Conservation (phyloP, 2,113 vertebrate species). For the Notiomystis cincta region DNA sequence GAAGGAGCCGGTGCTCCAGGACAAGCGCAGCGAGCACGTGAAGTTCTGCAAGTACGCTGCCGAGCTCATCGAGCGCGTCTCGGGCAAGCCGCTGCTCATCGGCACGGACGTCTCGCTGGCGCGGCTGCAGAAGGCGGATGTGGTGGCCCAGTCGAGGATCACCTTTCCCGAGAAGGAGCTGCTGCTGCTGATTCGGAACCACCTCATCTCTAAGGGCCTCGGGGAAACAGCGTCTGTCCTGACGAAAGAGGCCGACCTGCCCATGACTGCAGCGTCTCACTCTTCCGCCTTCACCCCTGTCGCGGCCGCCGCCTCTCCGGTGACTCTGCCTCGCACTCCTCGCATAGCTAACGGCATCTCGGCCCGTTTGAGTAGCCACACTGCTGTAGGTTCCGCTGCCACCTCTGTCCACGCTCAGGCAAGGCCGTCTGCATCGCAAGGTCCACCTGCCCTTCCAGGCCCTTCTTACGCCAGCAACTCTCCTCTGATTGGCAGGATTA, state of each 20-base stretch:
- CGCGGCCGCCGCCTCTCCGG: conserved; percentile 77
- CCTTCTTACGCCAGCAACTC: conserved; percentile 81
- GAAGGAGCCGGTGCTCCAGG: conserved; percentile 97
- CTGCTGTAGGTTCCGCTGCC: conserved; percentile 73
- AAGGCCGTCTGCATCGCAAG: conserved; percentile 79
- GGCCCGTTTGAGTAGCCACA: conserved; percentile 78
- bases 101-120: conserved; percentile 95
- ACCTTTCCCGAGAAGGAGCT: conserved; percentile 96
- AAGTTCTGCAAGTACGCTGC: conserved; percentile 96
- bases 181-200: conserved; percentile 92
- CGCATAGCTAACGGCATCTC: conserved; percentile 89
- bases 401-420: conserved; percentile 77
- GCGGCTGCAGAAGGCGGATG: conserved; percentile 91
- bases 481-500: conserved; percentile 90
- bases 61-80: conserved; percentile 93
- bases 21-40: conserved; percentile 96
- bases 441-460: conserved; percentile 68
- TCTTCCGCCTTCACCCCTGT: conserved; percentile 83
- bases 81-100: conserved; percentile 91
- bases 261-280: conserved; percentile 88
- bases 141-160: conserved; percentile 97
- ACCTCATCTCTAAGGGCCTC: conserved; percentile 94
- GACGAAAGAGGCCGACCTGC: conserved; percentile 93
- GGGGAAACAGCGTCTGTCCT: conserved; percentile 86
- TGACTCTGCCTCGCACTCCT: conserved; percentile 87